Evolutionary conservation across 2,888 invertebrate species (phyloP).

Genomic region (Nomada fucata): DNA sequence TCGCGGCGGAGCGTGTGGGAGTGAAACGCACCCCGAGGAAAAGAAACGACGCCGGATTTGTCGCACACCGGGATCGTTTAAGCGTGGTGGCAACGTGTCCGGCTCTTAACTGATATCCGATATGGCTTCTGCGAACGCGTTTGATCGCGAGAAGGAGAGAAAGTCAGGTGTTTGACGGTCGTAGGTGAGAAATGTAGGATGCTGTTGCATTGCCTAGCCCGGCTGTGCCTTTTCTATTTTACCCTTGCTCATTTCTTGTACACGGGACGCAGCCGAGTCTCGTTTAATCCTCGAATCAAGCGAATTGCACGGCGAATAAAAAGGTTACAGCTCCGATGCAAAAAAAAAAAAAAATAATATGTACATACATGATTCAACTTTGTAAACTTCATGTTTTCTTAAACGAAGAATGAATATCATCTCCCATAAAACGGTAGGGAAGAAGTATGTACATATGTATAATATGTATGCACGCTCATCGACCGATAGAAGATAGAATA

Average conservation of each 20-base stretch:
- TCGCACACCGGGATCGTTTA: constrained; percentile 53
- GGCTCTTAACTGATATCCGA: constrained; percentile 71
- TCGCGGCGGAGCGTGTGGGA: constrained; percentile 34
- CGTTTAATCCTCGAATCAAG: no score
- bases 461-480: background rate
- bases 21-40: constrained; percentile 20
- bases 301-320: no score
- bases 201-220: background rate
- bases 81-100: constrained; percentile 66
- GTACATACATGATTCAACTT: no score
- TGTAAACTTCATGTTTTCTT: no score
- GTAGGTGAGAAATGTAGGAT: background rate
- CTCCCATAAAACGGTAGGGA: background rate
- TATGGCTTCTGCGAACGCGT: constrained; percentile 70
- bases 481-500: background rate
- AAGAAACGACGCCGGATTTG: constrained; percentile 37
- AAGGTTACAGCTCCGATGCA: no score
- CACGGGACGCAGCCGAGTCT: no score
- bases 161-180: constrained; percentile 29
- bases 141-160: constrained; percentile 37
- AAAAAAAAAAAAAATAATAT: no score
- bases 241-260: background rate
- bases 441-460: background rate
- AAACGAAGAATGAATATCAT: background rate
- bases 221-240: background rate